Conservation (phyloP, 2,888 invertebrate genomes). For the Lasioglossum lativentre region DNA sequence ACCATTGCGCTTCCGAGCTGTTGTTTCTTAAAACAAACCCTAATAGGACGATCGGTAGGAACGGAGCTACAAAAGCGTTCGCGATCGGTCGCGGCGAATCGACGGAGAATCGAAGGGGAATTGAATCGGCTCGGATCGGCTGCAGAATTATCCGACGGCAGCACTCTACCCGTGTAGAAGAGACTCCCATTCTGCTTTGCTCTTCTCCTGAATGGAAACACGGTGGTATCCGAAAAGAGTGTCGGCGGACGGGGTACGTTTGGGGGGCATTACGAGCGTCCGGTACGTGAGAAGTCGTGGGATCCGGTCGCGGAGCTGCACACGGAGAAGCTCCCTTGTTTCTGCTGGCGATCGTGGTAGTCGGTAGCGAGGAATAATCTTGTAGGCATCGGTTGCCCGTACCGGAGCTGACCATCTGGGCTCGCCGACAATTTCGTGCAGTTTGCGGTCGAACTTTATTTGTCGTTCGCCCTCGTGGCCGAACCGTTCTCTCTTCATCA, state of each 20-base stretch:
- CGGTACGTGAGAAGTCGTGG: constrained; percentile 79
- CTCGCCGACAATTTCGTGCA: constrained; percentile 79
- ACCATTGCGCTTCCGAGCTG: not conserved
- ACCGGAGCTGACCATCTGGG: constrained; percentile 77
- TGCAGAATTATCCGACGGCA: constrained; percentile 9
- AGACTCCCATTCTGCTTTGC: constrained; percentile 30
- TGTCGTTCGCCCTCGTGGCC: constrained; percentile 77
- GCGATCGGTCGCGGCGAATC: not conserved
- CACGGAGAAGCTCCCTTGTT: constrained; percentile 57
- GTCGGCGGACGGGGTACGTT: constrained; percentile 62
- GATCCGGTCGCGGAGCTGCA: constrained; percentile 65
- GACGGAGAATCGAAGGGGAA: not conserved
- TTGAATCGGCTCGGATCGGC: not conserved
- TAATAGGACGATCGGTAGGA: not conserved
- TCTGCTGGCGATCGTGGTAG: constrained; percentile 64
- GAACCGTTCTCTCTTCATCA: constrained; percentile 42
- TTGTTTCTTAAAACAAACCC: constrained; percentile 1
- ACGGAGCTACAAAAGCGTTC: not conserved
- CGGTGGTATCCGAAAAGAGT: constrained; percentile 44
- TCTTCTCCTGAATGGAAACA: constrained; percentile 48
- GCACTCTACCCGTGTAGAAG: not conserved
- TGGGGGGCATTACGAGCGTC: constrained; percentile 74
- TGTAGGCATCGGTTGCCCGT: constrained; percentile 71
- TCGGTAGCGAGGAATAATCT: constrained; percentile 75
- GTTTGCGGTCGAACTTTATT: constrained; percentile 82